phyloP scores from a whole-genome alignment of 2,888 invertebrate genomes.

The Heliothis peltigera region DNA sequence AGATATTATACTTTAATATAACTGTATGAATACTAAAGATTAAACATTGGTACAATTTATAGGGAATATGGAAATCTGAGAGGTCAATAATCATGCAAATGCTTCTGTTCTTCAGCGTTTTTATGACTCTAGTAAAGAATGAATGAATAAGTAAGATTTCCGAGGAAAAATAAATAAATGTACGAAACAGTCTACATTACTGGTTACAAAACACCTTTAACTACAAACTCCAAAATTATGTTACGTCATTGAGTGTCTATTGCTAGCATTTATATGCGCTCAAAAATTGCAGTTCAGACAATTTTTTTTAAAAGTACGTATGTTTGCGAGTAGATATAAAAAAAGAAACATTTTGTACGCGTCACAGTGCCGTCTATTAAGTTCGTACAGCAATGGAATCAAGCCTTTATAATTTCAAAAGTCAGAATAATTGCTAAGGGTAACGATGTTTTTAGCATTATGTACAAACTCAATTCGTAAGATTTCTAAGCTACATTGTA shows the following conservation, averaged over 20 bases:
- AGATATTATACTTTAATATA: slow-evolving; percentile 30
- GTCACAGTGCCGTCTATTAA: too few species aligned
- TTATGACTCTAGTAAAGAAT: slow-evolving; percentile 38
- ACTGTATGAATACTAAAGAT: slow-evolving; percentile 44
- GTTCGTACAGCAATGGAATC: too few species aligned
- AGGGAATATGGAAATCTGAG: slow-evolving; percentile 47
- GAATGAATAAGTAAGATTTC: slow-evolving; percentile 42
- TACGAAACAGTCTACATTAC: slow-evolving; percentile 32
- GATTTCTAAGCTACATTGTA: slow-evolving; percentile 41
- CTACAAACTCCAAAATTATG: too few species aligned
- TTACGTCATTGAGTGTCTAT: too few species aligned
- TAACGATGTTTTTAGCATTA: slow-evolving; percentile 31
- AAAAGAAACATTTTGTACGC: too few species aligned
- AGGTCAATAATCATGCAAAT: slow-evolving; percentile 52
- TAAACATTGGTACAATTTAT: slow-evolving; percentile 52
- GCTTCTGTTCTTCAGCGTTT: slow-evolving; percentile 48
- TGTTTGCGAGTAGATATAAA: too few species aligned
- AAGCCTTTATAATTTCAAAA: slow-evolving; percentile 1
- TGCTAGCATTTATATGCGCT: too few species aligned
- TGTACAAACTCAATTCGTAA: slow-evolving; percentile 20
- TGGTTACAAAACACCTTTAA: slow-evolving; percentile 29
- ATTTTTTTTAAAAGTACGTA: too few species aligned
- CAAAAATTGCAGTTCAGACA: too few species aligned
- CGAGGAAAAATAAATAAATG: slow-evolving; percentile 44
- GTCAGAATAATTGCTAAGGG: slow-evolving; percentile 16